phyloP scores from a whole-genome alignment of 1,140 invertebrate genomes.

The Penaeus vannamei region DNA sequence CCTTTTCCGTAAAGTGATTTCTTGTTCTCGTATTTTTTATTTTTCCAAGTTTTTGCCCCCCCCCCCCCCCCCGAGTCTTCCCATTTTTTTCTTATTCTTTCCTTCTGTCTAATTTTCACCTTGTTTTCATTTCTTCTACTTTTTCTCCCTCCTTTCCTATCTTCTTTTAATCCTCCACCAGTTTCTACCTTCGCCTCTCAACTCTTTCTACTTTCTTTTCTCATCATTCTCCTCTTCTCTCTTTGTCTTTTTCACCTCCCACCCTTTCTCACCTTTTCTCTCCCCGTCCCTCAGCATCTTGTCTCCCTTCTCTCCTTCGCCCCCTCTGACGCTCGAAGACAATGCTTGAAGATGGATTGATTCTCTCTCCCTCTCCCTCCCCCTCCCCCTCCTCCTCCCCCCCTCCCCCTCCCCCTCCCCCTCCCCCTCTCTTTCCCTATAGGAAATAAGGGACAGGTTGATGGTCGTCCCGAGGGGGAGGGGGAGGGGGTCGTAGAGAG shows the following conservation, averaged over 20 bases:
- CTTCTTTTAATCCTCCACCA: no score
- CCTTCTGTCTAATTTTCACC: background rate
- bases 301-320: no score
- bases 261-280: background rate
- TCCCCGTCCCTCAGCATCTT: background rate
- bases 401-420: background rate
- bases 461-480: background rate
- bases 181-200: no score
- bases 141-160: no score
- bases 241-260: background rate
- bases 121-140: no score
- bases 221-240: no score
- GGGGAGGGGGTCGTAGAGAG: background rate
- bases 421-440: background rate
- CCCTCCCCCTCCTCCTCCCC: background rate
- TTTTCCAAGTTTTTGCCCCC: background rate
- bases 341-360: no score
- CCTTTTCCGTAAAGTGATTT: background rate
- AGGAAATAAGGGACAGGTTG: background rate
- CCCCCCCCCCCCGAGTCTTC: background rate
- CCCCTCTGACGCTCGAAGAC: background rate
- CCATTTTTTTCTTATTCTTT: background rate
- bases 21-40: background rate
- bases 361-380: background rate
- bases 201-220: no score